A percentile compares a stretch with the other conserved stretches of the same genome.
Evolutionary conservation across 2,113 vertebrate species (phyloP).

Genomic region (Python bivittatus): DNA sequence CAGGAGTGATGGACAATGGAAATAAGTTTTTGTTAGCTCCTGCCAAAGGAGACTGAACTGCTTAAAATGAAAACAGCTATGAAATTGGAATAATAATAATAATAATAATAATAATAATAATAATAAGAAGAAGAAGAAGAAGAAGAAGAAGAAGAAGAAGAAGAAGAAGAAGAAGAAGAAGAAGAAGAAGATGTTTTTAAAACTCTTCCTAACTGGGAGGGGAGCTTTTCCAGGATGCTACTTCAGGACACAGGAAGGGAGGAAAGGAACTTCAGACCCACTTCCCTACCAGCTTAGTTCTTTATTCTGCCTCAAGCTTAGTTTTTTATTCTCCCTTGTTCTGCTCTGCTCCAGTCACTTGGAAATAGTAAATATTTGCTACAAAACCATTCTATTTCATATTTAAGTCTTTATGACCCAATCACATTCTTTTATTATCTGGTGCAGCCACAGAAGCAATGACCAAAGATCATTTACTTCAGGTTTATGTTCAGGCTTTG

Average conservation of each 20-base stretch:
- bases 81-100: slow-evolving; percentile 19
- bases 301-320: slow-evolving; percentile 25
- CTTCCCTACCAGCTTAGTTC: not conserved
- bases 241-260: not conserved
- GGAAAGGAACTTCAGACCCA: not conserved
- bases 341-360: not conserved
- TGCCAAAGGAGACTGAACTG: not conserved
- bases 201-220: slow-evolving; percentile 31
- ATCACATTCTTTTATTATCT: slow-evolving; percentile 42
- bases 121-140: too few species aligned
- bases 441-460: not conserved
- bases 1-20: too few species aligned
- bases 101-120: too few species aligned
- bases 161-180: too few species aligned
- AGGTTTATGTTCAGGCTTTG: slow-evolving; percentile 47
- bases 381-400: slow-evolving; percentile 16
- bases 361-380: not conserved
- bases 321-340: slow-evolving; percentile 14
- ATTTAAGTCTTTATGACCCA: slow-evolving; percentile 20
- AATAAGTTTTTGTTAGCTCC: not conserved
- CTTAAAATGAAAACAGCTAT: not conserved
- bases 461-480: slow-evolving; percentile 41
- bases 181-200: slow-evolving; percentile 23
- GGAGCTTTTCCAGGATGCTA: not conserved
- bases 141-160: too few species aligned